A percentile compares a stretch with the other conserved stretches of the same genome.
These are phyloP conservation scores for Drymonia ruficornis DNA, from an alignment of 2,888 invertebrate genomes.

Conservation along the genomic window DNA sequence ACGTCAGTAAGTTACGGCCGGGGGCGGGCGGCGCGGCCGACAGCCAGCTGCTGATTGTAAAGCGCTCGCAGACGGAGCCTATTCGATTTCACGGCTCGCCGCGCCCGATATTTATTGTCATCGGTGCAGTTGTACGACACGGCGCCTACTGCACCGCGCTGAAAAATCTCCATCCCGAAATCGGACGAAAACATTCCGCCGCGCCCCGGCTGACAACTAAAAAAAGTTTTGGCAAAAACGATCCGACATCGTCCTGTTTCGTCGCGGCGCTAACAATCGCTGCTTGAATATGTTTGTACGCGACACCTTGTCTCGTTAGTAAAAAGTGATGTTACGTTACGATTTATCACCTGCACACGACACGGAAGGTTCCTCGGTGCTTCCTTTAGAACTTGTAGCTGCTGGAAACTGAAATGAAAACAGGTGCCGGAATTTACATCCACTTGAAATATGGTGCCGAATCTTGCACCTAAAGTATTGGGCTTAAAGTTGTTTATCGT, in stretches of 20 bases:
- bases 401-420: slow-evolving; percentile 58
- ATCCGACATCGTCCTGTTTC: slow-evolving; percentile 38
- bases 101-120: slow-evolving; percentile 84
- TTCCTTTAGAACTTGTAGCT: slow-evolving; percentile 64
- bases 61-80: slow-evolving; percentile 84
- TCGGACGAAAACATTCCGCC: slow-evolving; percentile 76
- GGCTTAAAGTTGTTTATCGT: background rate
- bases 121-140: slow-evolving; percentile 84
- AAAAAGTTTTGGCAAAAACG: slow-evolving; percentile 53
- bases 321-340: slow-evolving; percentile 74
- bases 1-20: slow-evolving; percentile 71
- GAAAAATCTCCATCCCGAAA: slow-evolving; percentile 80
- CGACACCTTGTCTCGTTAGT: slow-evolving; percentile 82
- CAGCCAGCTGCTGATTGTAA: slow-evolving; percentile 83
- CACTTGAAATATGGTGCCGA: slow-evolving; percentile 27
- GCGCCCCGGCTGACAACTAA: slow-evolving; percentile 54
- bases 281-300: slow-evolving; percentile 69
- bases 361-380: slow-evolving; percentile 56
- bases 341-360: slow-evolving; percentile 80
- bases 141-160: slow-evolving; percentile 81
- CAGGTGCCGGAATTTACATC: slow-evolving; percentile 47
- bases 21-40: slow-evolving; percentile 58
- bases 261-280: slow-evolving; percentile 62
- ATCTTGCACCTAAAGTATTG: slow-evolving; percentile 3
- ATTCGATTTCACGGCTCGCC: slow-evolving; percentile 85